Base-by-base conservation (phyloP, 2,113 vertebrate species). In the Rhinoderma darwinii region DNA sequence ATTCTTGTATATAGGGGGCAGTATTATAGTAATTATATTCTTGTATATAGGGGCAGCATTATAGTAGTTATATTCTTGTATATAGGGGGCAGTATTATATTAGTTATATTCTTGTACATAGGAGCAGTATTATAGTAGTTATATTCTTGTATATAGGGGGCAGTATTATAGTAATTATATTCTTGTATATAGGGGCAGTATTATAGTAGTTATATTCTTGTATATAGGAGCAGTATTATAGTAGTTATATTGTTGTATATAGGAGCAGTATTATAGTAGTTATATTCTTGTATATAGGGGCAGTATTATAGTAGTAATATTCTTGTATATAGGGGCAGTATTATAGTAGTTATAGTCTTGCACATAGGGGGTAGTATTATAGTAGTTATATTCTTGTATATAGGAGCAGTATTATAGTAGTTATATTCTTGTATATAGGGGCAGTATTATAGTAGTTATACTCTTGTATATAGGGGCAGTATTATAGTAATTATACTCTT, bases 1-100 rank as follows among this genome's bases (percentile, higher is more conserved):
- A 70, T 70, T 70, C 17, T 20, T 35, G 66, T 70, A 70, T 6
- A 70, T 35, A 70, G 66, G 66, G 22, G 63, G 32, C 66, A 70
- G 66, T 37, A 70, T 70, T 37, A 70, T 70, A 37, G 66, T 70
- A 70, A 32, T 20, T 70, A 70, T 68, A 68, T 68, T 35, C 63
- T 35, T 68, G 63, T 68, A 68, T 4, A 68, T 68, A 18, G 59
- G n/a, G n/a, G 59, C 11, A 63, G 59, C 30, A 63, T 63, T 63
- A 63, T 63, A 30, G 56, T 59, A 30, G 59, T 63, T 30, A 63
- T 63, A 63, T 63, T 63, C 59, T 63, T 63, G 59, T 63, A 14
- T 12, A 63, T 11, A 35, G n/a, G 63, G 63, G 4, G 63, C 30
- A 68, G 63, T 68, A 68, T 68, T 68, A 68, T 59, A 59, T 25